These are phyloP conservation scores for Lepidurus couesii DNA, from an alignment of 1,140 invertebrate genomes.

Conservation along the genomic window DNA sequence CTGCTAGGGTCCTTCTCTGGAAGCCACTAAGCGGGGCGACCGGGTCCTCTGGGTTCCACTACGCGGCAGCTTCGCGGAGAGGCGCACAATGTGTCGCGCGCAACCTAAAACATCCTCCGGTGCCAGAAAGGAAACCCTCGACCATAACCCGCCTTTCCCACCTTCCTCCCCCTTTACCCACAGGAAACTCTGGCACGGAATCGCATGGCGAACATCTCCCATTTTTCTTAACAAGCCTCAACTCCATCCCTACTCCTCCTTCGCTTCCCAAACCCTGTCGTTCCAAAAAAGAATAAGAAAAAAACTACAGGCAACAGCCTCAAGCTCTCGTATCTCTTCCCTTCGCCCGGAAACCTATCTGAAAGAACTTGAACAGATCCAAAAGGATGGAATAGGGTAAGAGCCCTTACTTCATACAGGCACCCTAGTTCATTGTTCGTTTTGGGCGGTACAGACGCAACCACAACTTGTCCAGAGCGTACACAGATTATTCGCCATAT, in stretches of 20 bases:
- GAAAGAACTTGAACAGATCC: no score
- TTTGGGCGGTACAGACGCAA: no score
- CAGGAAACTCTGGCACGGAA: constrained; percentile 5
- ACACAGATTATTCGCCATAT: no score
- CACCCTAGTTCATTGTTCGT: no score
- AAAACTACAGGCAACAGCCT: no score
- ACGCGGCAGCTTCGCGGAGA: neutral
- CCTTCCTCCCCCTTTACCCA: neutral
- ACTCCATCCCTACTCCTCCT: neutral
- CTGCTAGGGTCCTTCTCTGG: neutral
- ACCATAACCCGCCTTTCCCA: neutral
- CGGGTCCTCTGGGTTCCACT: neutral
- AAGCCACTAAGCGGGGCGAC: neutral
- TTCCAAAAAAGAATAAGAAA: no score
- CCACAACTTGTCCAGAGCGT: neutral
- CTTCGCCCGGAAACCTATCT: no score
- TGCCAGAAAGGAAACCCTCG: neutral
- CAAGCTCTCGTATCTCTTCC: no score
- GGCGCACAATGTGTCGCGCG: neutral
- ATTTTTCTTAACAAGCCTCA: neutral
- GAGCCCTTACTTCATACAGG: no score
- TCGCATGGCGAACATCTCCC: neutral
- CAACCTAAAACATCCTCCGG: neutral
- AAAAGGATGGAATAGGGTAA: no score
- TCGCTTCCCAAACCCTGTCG: no score